Base-by-base conservation (phyloP, 2,113 vertebrate genomes). In the Cinclus cinclus region DNA sequence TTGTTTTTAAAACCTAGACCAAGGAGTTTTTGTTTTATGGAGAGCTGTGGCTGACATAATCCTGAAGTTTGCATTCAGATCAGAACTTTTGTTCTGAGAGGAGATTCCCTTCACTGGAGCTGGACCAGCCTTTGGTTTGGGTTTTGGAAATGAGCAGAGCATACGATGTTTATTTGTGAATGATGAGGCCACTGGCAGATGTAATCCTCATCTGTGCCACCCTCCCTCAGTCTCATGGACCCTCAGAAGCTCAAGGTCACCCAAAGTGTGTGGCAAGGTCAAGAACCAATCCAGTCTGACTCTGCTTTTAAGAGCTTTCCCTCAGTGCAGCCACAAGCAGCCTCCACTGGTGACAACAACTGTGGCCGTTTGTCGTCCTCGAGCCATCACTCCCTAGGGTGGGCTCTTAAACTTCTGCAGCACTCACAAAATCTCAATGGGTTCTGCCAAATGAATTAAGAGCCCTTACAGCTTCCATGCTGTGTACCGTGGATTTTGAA, bases 401-500 rank as follows among this genome's bases (percentile, higher is more conserved):
- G 62, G 81, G 67, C 65, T 86, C 80, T 55, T 80, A 70, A 93
- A 93, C 91, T 83, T 63, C 94, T 70, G 12, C 84, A 73, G 5
- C 85, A 41, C 86, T 83, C 90, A 91, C 95, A 91, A 86, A 91
- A 77, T 63, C 87, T 55, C 85, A 67, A 90, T 82, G 90, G 62
- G 10, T 39, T 82, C 60, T 94, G 87, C 85, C 85, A 91, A 89
- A 96, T 70, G 84, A 96, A 94, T 97, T 44, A 95, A 97, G 80
- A 73, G 63, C 63, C 77, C 76, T 82, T 42, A 13, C 60, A 35
- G 52, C 73, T 71, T 90, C 87, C 77, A 59, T 58, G 89, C 83
- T 83, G 69, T 21, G 69, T 59, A 4, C n/a, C 0, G 0, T 65
- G 76, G 56, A 68, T 84, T 64, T 83, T 64, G 89, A 89, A 89